These are phyloP conservation scores for Mola mola DNA, from an alignment of 2,113 vertebrate genomes.

Conservation along the genomic window DNA sequence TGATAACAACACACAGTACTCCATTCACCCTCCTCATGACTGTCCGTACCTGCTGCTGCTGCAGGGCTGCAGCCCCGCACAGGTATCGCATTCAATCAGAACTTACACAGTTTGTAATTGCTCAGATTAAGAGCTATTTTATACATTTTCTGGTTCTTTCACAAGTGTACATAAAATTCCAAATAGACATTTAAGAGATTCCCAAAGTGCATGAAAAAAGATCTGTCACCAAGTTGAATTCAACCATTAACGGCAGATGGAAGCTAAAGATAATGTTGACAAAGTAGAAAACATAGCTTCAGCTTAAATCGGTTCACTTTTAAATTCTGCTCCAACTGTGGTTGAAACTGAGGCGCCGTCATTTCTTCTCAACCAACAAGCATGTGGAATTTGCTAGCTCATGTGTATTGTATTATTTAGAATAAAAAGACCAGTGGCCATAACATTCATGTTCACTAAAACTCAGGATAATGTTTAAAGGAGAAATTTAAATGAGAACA, in stretches of 20 bases:
- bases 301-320: background rate
- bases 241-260: no score
- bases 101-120: background rate
- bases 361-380: background rate
- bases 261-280: background rate
- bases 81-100: slow-evolving; percentile 73
- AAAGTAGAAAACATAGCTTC: background rate
- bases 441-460: background rate
- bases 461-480: no score
- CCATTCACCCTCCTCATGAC: slow-evolving; percentile 83
- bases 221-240: background rate
- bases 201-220: background rate
- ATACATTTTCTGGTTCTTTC: no score
- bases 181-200: no score
- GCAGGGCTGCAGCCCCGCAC: slow-evolving; percentile 78
- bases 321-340: background rate
- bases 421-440: background rate
- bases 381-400: background rate
- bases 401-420: background rate
- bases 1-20: slow-evolving; percentile 82
- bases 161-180: background rate
- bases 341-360: background rate
- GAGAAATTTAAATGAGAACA: no score
- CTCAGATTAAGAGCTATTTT: no score
- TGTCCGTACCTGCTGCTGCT: slow-evolving; percentile 86